These are phyloP conservation scores for Lates calcarifer DNA, from an alignment of 2,113 vertebrate species.

Conservation along the genomic window DNA sequence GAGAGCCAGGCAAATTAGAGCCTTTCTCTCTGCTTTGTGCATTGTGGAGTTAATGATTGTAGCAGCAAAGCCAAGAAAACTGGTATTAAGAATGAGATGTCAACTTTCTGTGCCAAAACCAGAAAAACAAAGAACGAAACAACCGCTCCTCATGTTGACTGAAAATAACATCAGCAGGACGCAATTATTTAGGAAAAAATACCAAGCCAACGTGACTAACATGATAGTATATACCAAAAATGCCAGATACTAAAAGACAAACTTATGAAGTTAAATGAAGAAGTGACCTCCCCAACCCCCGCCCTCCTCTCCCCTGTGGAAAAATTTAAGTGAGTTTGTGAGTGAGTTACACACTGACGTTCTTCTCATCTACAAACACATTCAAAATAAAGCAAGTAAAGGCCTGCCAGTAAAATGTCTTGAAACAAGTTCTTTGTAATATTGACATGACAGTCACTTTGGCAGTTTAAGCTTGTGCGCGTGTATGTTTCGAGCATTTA, in stretches of 20 bases:
- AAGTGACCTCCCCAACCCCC: background rate
- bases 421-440: slow-evolving; percentile 30
- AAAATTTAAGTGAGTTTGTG: slow-evolving; percentile 16
- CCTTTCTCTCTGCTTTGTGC: too few relatives aligned
- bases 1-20: background rate
- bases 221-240: background rate
- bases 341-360: slow-evolving; percentile 2
- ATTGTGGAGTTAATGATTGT: background rate
- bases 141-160: background rate
- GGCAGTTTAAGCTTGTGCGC: background rate
- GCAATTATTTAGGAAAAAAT: background rate
- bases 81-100: background rate
- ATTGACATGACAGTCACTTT: slow-evolving; percentile 19
- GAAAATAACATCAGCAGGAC: background rate
- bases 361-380: slow-evolving; percentile 34
- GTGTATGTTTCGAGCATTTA: too few relatives aligned
- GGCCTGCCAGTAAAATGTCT: slow-evolving; percentile 29
- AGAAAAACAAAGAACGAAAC: background rate
- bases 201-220: background rate
- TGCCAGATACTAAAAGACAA: background rate
- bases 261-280: background rate
- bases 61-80: background rate
- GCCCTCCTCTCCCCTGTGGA: background rate
- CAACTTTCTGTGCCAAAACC: background rate
- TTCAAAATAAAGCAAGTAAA: slow-evolving; percentile 17